Evolutionary conservation across 2,113 vertebrate species (phyloP).

Genomic region (Notothenia rossii): DNA sequence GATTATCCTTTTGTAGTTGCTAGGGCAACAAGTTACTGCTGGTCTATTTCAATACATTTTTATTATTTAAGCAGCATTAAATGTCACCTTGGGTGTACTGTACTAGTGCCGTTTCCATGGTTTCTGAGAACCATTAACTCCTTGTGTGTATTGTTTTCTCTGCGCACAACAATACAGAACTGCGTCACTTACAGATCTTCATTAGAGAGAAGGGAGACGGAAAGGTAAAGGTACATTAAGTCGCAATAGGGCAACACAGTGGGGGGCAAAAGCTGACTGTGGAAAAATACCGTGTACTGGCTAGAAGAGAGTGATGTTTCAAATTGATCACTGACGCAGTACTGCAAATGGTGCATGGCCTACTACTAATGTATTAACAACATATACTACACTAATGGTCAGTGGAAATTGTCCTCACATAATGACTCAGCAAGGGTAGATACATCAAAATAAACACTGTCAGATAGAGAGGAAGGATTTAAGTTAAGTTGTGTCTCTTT

Average conservation of each 20-base stretch:
- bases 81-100: constrained; percentile 4
- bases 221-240: not conserved
- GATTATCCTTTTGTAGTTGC: constrained; percentile 36
- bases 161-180: not conserved
- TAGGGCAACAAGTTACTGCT: constrained; percentile 31
- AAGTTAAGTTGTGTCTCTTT: not conserved
- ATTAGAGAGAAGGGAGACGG: not conserved
- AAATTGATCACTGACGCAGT: not conserved
- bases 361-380: no score
- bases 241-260: not conserved
- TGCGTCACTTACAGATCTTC: not conserved
- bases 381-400: not conserved
- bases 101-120: constrained; percentile 20
- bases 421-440: constrained; percentile 9
- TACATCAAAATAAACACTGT: not conserved
- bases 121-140: constrained; percentile 16
- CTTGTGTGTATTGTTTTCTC: not conserved
- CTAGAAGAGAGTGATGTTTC: not conserved
- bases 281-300: not conserved
- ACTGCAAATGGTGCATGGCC: no score
- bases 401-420: not conserved
- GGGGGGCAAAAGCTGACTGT: not conserved
- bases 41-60: not conserved
- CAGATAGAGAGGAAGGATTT: not conserved
- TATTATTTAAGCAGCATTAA: constrained; percentile 30